Evolutionary conservation across 1,140 invertebrate genomes (phyloP).

Genomic region (Ctenoplectra terminalis): DNA sequence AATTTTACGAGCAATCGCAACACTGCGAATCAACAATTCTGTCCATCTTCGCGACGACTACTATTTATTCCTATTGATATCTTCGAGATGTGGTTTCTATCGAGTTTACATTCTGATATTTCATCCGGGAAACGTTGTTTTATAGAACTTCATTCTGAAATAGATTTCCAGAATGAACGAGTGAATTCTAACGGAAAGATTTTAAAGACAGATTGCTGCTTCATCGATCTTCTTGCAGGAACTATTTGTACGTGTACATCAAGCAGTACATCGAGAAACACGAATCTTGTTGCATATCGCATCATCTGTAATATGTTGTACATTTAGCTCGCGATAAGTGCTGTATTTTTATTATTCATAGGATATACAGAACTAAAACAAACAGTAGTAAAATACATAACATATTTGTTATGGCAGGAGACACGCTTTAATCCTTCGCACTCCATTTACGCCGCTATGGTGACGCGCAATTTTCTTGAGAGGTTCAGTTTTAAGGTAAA

Average conservation of each 20-base stretch:
- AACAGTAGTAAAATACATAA: too few species aligned
- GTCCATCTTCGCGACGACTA: not conserved
- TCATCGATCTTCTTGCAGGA: not conserved
- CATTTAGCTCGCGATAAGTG: too few species aligned
- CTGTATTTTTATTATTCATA: too few species aligned
- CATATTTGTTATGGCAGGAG: too few species aligned
- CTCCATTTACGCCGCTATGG: too few species aligned
- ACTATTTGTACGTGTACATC: too few species aligned
- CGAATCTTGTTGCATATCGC: not conserved
- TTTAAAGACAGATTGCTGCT: slow-evolving; percentile 1
- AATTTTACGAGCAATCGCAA: slow-evolving; percentile 41
- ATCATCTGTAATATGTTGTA: too few species aligned
- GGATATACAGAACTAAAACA: too few species aligned
- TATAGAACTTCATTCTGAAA: not conserved
- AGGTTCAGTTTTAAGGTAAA: too few species aligned
- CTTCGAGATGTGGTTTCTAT: not conserved
- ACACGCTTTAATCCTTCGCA: too few species aligned
- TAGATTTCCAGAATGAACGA: not conserved
- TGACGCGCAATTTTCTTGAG: too few species aligned
- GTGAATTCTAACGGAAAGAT: not conserved
- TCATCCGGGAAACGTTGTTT: not conserved
- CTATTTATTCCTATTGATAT: not conserved
- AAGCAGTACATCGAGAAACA: not conserved
- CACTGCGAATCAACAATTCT: not conserved
- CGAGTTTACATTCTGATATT: not conserved